Conservation (phyloP, 2,888 invertebrate genomes). For the Romanomermis culicivorax region DNA sequence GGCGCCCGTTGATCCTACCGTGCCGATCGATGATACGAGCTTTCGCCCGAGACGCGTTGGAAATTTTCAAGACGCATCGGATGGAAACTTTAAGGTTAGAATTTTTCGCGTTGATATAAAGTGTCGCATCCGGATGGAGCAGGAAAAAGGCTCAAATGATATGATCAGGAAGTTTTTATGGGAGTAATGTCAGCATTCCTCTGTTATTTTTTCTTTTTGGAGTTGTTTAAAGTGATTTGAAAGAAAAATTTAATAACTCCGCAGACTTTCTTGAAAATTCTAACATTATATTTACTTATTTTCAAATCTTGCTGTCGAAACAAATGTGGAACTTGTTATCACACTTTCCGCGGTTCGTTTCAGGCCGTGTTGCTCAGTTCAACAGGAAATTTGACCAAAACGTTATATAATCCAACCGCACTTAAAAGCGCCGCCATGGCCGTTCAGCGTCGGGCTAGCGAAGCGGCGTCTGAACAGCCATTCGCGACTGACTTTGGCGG, state of each 20-base stretch:
- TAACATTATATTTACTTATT: neutral
- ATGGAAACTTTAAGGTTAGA: conserved; percentile 14
- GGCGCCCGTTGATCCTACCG: neutral
- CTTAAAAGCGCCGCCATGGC: conserved; percentile 36
- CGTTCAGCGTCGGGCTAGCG: conserved; percentile 24
- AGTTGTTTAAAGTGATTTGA: too few species aligned
- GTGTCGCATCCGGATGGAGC: too few species aligned
- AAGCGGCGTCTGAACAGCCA: neutral
- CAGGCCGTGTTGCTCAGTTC: conserved; percentile 21
- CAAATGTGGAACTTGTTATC: too few species aligned
- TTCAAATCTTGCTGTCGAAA: too few species aligned
- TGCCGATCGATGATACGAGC: neutral
- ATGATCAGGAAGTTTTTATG: too few species aligned
- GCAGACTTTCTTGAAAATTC: too few species aligned
- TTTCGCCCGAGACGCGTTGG: neutral
- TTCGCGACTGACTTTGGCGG: too few species aligned
- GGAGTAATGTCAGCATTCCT: too few species aligned
- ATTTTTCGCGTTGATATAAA: neutral
- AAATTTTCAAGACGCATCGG: conserved; percentile 3
- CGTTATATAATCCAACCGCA: conserved; percentile 34
- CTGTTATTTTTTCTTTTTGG: too few species aligned
- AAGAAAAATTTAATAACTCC: too few species aligned
- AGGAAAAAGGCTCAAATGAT: too few species aligned
- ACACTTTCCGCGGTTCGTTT: too few species aligned
- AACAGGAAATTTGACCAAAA: conserved; percentile 33